Evolutionary conservation across 1,140 invertebrate genomes (phyloP), one percentile per base, ranked within the genome.

Genomic region (Pomacea maculata): DNA sequence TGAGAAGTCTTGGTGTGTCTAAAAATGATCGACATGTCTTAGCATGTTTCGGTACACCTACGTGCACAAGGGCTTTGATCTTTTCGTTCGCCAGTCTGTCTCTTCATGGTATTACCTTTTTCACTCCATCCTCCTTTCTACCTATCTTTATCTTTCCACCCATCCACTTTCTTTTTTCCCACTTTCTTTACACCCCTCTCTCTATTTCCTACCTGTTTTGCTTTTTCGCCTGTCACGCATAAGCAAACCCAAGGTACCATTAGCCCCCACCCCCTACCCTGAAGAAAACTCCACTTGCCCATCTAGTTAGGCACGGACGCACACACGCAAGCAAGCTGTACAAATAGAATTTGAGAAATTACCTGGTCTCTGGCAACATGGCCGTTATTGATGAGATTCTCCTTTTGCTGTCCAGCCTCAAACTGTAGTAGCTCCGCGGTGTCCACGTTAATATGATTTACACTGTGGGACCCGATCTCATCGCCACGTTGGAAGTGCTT

Each of bases 391-490:
- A 79, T 81, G 15, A 88, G 52, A 54, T 86, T 88, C 21, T 85
- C 80, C 68, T 85, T 86, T 55, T 87, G 85, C 21, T 82, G 21
- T 12, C 63, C 74, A 1, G 82, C 85, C 70, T 87, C 86, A 11
- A 80, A 67, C 75, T 54, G 52, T n/a, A 87, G 72, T 76, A 84
- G 84, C 21, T 85, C 85, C 15, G 75, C 73, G 11, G 83, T 82
- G 61, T 83, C 83, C 73, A 86, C 84, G 67, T 85, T 84, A 7
- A 64, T 83, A 77, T 90, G 89, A 5, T 85, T 97, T 78, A 97
- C 95, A 19, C 95, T 96, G 91, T 97, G 95, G 7, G 95, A 93
- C 1, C 95, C 96, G 83, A 97, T 97, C 92, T 97, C 96, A 87
- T 97, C 96, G 21, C 96, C 96, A 81, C 93, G 91, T 85, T 95